Base-by-base conservation (phyloP, 2,113 vertebrate genomes). In the Anarrhichthys ocellatus region DNA sequence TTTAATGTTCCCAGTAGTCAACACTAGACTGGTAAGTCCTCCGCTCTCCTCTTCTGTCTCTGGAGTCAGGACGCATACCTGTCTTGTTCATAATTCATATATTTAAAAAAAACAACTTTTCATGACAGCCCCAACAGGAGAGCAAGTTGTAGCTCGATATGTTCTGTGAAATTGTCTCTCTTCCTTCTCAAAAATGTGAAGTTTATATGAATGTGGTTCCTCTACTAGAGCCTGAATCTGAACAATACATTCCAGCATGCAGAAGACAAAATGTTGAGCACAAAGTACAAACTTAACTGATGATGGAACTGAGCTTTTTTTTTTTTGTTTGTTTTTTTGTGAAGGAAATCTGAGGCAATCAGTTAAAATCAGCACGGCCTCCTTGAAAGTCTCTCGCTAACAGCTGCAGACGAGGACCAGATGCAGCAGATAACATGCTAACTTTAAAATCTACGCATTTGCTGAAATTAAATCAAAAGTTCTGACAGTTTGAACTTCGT, bases 1-100 rank as follows among this genome's bases (percentile, higher is more conserved):
- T 13, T 81, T 99, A 84, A 94, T 99, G 80, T 99, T 99, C 83
- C 98, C 98, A 40, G 97, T 99, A 22, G 97, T 99, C 90, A 99
- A 99, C 91, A 99, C 98, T 0, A 95, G 98, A 78, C 91, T 99
- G 96, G 98, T 99, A 91, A 97, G 98, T 34, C 34, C 5, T 34
- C 34, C 34, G 5, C 34, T 6, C 34, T 6, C 34, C 6, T 34
- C 29, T 17, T 59, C 62, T 13, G 29, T 75, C 58, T 61, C 38
- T 13, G 40, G 70, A 17, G 11, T 70, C 36, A 34, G 44, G 20
- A 72, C 42, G 20, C 34, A 58, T 13, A 27, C 2, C 17, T 44
- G 46, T 78, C 5, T n/a, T 34, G 27, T 46, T 63, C 36, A 10
- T 40, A 20, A 13, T 73, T 38, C 59, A 38, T 24, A 20, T 29